Base-by-base conservation (phyloP, 1,140 invertebrate genomes). In the Zaprionus africanus region DNA sequence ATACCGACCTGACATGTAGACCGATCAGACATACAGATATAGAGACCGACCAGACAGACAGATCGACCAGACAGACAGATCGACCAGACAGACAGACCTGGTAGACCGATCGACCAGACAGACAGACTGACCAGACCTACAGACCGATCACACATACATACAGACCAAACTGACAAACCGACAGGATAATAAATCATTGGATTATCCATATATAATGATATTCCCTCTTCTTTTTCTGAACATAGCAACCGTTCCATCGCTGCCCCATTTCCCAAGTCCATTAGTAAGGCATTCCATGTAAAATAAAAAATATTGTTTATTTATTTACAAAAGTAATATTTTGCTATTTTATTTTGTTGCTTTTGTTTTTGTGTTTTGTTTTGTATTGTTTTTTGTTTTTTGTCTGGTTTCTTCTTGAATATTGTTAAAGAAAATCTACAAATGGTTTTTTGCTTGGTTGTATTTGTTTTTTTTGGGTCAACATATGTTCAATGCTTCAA, bases 301-400 rank as follows among this genome's bases (percentile, higher is more conserved):
- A 38, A 83, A 80, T 58, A 76, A 79, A 82, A 73, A 66, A 63
- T 56, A 13, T 51, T 19, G n/a, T 51, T 17, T 57, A 56, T 90
- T 91, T 91, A 91, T 91, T 91, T 91, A 91, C 90, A 91, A 91
- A 91, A 91, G 88, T 91, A 91, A 91, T 91, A 91, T 91, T 91
- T 91, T 91, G 84, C 85, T 90, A 86, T 91, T 91, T 91, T 91
- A 91, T 91, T 88, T 83, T 84, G 73, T 85, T 84, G 82, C 67
- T 78, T 85, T 78, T 63, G 54, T 53, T 81, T 84, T 41, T n/a
- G 15, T 36, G 12, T 36, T 36, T 36, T 15, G 4, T 9, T 34
- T 9, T 34, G 7, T 34, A 6, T 34, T 38, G 7, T 61, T 60
- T 34, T 26, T 38, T 26, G 26, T 26, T 26, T 67, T 51, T 61